These are phyloP conservation scores for Poeciliopsis infans DNA, from an alignment of 2,797 vertebrate genomes.

Conservation along the genomic window DNA sequence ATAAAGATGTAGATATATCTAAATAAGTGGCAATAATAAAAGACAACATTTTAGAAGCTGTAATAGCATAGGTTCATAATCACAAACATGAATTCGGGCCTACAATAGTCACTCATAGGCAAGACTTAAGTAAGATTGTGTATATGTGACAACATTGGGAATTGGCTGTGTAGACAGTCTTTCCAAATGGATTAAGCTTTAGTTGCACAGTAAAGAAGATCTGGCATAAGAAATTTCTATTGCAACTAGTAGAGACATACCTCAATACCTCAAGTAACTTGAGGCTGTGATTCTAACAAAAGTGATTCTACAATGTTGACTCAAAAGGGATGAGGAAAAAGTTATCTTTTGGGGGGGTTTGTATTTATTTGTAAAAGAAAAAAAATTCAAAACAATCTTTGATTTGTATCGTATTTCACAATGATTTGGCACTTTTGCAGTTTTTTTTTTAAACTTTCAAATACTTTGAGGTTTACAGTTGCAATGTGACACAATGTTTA, in stretches of 20 bases:
- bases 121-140: background rate
- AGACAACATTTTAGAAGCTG: background rate
- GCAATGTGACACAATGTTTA: background rate
- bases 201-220: background rate
- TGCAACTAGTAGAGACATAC: background rate
- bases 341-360: fast-evolving
- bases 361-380: background rate
- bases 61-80: background rate
- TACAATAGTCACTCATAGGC: background rate
- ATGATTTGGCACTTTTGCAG: constrained; percentile 11
- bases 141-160: background rate
- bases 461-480: background rate
- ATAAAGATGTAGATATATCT: background rate
- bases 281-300: background rate
- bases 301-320: background rate
- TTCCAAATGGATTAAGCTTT: background rate
- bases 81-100: background rate
- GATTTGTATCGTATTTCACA: background rate
- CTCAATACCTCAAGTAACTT: background rate
- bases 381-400: too few species aligned
- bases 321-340: background rate
- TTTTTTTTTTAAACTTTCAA: too few species aligned
- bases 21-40: background rate
- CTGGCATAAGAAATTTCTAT: background rate
- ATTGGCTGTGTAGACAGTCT: background rate